A percentile compares a stretch with the other conserved stretches of the same genome.
These are phyloP conservation scores for Atta texana DNA, from an alignment of 1,140 invertebrate genomes.

Conservation along the genomic window DNA sequence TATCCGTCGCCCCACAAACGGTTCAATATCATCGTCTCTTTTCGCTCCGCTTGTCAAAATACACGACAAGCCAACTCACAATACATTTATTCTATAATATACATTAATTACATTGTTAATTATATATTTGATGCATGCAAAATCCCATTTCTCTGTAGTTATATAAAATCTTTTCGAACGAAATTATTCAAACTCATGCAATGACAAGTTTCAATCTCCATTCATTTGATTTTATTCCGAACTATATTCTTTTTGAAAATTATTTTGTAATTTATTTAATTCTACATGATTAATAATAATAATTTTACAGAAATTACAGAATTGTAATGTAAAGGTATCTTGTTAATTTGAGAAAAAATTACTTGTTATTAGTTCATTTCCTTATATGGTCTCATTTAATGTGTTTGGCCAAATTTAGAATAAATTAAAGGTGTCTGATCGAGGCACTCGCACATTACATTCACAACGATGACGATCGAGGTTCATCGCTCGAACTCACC, in stretches of 20 bases:
- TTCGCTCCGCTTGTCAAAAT: constrained; percentile 26
- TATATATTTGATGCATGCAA: background rate
- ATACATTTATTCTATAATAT: background rate
- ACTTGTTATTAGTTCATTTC: background rate
- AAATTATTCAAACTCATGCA: background rate
- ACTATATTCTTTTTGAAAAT: background rate
- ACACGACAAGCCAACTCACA: background rate
- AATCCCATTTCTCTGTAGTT: background rate
- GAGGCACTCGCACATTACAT: background rate
- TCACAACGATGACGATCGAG: constrained; percentile 51
- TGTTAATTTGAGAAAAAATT: background rate
- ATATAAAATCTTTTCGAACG: background rate
- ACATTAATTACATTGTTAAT: background rate
- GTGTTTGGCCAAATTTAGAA: constrained; percentile 20
- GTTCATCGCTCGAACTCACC: constrained; percentile 72
- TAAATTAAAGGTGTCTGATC: background rate
- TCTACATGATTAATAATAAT: background rate
- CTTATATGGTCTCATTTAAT: background rate
- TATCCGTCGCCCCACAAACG: background rate
- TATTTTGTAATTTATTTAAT: background rate
- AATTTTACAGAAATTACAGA: background rate
- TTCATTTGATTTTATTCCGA: background rate
- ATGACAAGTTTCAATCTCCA: background rate
- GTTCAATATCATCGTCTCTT: background rate
- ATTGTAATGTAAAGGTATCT: background rate